Percentiles rank a stretch among this genome's conserved stretches.
Evolutionary conservation across 2,797 vertebrate species (phyloP).

Genomic region (Ispidina lecontei): DNA sequence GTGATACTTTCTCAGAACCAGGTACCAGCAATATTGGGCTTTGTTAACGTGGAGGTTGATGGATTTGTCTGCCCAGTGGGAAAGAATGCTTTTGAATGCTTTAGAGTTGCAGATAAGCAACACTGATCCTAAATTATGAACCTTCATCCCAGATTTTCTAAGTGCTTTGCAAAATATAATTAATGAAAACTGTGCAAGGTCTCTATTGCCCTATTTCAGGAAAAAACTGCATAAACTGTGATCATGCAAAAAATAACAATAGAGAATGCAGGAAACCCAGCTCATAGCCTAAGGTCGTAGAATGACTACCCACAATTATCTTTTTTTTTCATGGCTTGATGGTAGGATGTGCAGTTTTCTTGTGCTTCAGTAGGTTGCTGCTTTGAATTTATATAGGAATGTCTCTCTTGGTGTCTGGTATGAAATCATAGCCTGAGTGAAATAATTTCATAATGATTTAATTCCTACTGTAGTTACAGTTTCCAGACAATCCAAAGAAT

Average conservation of each 20-base stretch:
- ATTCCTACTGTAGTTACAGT: not conserved
- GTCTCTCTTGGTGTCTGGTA: not conserved
- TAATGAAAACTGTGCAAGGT: not conserved
- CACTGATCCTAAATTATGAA: not conserved
- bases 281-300: not conserved
- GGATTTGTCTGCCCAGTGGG: not conserved
- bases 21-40: slow-evolving; percentile 76
- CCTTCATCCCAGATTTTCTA: not conserved
- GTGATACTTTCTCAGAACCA: slow-evolving; percentile 97
- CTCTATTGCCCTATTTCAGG: not conserved
- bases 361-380: not conserved
- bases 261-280: not conserved
- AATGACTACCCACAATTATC: not conserved
- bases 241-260: not conserved
- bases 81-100: not conserved
- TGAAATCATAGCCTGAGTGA: not conserved
- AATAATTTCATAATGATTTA: not conserved
- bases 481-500: not conserved
- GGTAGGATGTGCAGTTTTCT: not conserved
- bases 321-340: not conserved
- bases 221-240: not conserved
- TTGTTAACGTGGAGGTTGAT: not conserved
- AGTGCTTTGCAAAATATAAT: not conserved
- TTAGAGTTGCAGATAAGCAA: not conserved
- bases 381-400: not conserved